A percentile compares a stretch with the other conserved stretches of the same genome.
These are phyloP conservation scores for Operophtera brumata DNA, from an alignment of 2,888 invertebrate species.

Conservation along the genomic window DNA sequence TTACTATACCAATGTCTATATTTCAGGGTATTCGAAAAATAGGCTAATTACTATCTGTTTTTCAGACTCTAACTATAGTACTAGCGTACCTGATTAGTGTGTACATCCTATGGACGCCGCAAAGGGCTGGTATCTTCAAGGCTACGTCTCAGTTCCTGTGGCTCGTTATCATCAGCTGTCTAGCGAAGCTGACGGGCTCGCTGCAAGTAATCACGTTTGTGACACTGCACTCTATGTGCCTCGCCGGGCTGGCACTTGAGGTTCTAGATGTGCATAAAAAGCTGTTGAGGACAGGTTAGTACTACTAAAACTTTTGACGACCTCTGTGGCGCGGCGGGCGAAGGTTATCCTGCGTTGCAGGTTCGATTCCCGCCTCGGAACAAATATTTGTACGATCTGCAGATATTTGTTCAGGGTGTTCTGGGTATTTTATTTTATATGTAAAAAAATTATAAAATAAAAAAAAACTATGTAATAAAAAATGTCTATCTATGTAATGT, in stretches of 20 bases:
- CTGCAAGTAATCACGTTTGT: conserved; percentile 89
- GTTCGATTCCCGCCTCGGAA: too few species aligned
- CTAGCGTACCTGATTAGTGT: conserved; percentile 86
- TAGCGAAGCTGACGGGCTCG: conserved; percentile 87
- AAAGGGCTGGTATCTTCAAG: conserved; percentile 83
- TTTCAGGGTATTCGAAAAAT: background rate
- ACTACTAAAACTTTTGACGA: too few species aligned
- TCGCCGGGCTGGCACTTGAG: conserved; percentile 83
- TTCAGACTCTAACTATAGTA: conserved; percentile 84
- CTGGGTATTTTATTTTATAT: too few species aligned
- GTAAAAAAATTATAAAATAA: too few species aligned
- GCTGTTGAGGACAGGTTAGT: conserved; percentile 67
- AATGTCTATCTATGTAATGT: too few species aligned
- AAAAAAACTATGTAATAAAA: too few species aligned
- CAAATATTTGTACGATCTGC: too few species aligned
- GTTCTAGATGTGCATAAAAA: conserved; percentile 80
- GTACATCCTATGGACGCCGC: conserved; percentile 87
- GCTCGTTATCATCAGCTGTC: conserved; percentile 87
- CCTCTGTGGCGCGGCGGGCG: too few species aligned
- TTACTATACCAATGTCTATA: too few species aligned
- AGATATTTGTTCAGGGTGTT: too few species aligned
- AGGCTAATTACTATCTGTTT: background rate
- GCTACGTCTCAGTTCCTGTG: conserved; percentile 86
- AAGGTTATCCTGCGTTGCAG: too few species aligned
- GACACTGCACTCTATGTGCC: conserved; percentile 82